These are phyloP conservation scores for Gnathonemus longibarbis DNA, from an alignment of 2,113 vertebrate genomes.

Conservation along the genomic window DNA sequence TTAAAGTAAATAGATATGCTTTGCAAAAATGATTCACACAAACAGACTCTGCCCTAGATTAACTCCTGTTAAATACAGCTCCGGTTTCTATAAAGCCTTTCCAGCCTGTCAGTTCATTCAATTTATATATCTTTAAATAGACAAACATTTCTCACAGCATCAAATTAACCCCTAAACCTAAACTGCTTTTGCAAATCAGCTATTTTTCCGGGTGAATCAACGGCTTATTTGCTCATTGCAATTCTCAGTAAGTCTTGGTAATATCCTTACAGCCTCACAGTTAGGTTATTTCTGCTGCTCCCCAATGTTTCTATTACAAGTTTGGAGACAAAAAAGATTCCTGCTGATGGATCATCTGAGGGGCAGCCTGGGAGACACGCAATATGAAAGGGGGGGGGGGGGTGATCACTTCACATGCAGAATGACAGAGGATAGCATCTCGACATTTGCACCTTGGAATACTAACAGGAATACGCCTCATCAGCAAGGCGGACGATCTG, in stretches of 20 bases:
- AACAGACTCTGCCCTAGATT: neutral
- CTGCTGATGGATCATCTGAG: neutral
- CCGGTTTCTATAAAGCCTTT: neutral
- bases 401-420: neutral
- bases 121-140: slow-evolving; percentile 32
- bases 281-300: neutral
- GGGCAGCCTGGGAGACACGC: neutral
- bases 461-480: neutral
- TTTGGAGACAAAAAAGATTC: neutral
- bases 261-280: neutral
- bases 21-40: neutral
- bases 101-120: slow-evolving; percentile 27
- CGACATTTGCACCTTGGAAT: neutral
- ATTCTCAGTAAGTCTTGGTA: neutral
- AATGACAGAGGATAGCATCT: neutral
- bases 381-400: neutral
- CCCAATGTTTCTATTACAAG: neutral
- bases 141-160: slow-evolving; percentile 4
- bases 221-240: slow-evolving; percentile 17
- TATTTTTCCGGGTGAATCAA: slow-evolving; percentile 19
- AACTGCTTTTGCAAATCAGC: slow-evolving; percentile 20
- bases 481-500: neutral
- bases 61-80: neutral
- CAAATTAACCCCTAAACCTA: neutral
- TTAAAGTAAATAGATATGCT: neutral